phyloP scores from a whole-genome alignment of 2,113 vertebrate genomes.

The Ranitomeya imitator region DNA sequence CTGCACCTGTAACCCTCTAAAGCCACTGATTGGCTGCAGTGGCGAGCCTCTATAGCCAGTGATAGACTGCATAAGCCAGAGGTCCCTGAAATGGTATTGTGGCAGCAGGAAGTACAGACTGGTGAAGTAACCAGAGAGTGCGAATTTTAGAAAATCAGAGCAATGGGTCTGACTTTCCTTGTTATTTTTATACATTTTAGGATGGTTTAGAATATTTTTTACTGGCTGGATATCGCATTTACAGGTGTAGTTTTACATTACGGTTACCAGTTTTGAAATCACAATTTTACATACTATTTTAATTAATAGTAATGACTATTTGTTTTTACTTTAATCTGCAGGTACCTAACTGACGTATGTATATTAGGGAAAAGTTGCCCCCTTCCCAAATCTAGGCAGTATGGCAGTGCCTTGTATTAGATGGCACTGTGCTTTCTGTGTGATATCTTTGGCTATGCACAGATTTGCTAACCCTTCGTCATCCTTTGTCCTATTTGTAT shows the following conservation, averaged over 20 bases:
- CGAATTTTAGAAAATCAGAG: too few relatives aligned
- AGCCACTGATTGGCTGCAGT: too few relatives aligned
- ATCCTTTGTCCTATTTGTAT: slow-evolving; percentile 55
- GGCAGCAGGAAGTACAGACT: too few relatives aligned
- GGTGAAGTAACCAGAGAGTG: too few relatives aligned
- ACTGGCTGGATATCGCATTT: too few relatives aligned
- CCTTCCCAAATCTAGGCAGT: neutral
- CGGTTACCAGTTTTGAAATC: neutral
- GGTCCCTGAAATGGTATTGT: too few relatives aligned
- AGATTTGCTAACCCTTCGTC: slow-evolving; percentile 22
- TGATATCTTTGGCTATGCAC: slow-evolving; percentile 12
- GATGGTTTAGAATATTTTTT: too few relatives aligned
- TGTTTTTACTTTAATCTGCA: neutral
- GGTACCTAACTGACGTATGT: neutral
- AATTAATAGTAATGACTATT: neutral
- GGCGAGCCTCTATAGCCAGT: too few relatives aligned
- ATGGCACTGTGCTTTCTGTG: neutral
- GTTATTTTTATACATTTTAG: too few relatives aligned
- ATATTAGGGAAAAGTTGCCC: neutral
- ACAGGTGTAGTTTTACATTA: neutral
- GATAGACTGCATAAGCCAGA: too few relatives aligned
- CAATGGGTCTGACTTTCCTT: too few relatives aligned
- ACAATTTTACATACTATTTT: neutral
- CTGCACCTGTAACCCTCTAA: too few relatives aligned
- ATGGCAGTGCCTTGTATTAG: neutral